Percentiles rank a stretch among this genome's conserved stretches.
phyloP scores from a whole-genome alignment of 2,113 vertebrate genomes.

The Marmota monax region DNA sequence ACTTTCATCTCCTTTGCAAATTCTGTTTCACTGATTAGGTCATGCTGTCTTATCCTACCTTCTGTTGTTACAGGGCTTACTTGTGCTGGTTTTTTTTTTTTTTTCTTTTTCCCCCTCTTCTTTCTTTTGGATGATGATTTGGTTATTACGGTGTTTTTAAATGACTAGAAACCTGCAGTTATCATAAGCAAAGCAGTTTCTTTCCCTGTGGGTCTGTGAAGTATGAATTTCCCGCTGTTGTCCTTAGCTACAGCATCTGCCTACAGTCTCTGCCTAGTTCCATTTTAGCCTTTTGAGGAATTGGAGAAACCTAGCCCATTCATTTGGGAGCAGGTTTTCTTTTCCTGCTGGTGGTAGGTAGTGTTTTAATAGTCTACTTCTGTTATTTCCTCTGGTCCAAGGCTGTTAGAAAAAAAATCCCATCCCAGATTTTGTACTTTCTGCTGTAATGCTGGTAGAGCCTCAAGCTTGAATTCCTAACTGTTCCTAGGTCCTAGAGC shows the following conservation, averaged over 20 bases:
- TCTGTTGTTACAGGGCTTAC: neutral
- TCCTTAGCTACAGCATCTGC: neutral
- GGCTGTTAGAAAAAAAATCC: neutral
- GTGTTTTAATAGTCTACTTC: neutral
- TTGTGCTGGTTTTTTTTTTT: neutral
- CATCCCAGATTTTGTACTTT: neutral
- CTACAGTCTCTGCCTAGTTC: neutral
- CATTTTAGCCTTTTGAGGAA: neutral
- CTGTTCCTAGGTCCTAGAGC: neutral
- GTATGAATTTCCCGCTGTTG: neutral
- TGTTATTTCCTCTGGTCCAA: neutral
- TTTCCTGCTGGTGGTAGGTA: neutral
- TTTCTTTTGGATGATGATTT: constrained; percentile 29
- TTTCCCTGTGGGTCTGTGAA: neutral
- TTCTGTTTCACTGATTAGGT: neutral
- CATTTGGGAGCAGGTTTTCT: neutral
- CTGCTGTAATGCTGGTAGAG: neutral
- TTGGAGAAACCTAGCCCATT: neutral
- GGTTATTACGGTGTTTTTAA: neutral
- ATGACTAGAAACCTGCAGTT: neutral
- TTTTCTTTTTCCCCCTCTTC: neutral
- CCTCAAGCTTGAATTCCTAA: neutral
- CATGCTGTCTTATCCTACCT: neutral
- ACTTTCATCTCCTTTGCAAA: neutral
- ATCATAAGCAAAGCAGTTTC: neutral